Evolutionary conservation across 2,888 invertebrate genomes (phyloP).

Genomic region (Pristionchus fissidentatus): DNA sequence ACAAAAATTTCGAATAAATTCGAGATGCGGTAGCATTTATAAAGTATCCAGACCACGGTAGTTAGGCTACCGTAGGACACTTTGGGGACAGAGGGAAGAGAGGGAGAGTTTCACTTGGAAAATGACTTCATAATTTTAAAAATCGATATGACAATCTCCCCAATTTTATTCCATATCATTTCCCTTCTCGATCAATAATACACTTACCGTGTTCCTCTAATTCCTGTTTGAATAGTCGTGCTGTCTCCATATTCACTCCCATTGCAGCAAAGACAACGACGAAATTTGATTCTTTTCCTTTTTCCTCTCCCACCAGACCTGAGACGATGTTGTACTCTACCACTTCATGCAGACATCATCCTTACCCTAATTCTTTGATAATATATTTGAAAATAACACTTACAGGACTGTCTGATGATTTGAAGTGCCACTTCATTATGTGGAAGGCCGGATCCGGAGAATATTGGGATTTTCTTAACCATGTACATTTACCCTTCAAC

Average conservation of each 20-base stretch:
- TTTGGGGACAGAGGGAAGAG: no score
- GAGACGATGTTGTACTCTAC: no score
- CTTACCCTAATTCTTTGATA: no score
- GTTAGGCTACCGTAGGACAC: no score
- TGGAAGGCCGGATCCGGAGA: conserved; percentile 98
- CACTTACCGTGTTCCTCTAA: conserved; percentile 82
- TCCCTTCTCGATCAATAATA: neutral
- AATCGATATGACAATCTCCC: no score
- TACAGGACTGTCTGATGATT: conserved; percentile 43
- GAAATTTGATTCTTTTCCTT: conserved; percentile 88
- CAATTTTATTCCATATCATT: no score
- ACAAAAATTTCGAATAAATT: no score
- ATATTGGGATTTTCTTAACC: conserved; percentile 96
- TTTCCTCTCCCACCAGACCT: conserved; percentile 80
- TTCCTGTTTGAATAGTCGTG: conserved; percentile 97
- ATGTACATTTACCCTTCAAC: neutral
- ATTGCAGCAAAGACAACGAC: conserved; percentile 99
- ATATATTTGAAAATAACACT: neutral
- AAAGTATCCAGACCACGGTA: no score
- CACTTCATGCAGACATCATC: no score
- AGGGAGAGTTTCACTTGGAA: no score
- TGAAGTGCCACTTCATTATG: conserved; percentile 87
- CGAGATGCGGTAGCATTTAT: no score
- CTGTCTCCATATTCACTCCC: conserved; percentile 89
- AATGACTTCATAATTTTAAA: no score